phyloP scores from a whole-genome alignment of 2,113 vertebrate species.

The Tympanuchus pallidicinctus region DNA sequence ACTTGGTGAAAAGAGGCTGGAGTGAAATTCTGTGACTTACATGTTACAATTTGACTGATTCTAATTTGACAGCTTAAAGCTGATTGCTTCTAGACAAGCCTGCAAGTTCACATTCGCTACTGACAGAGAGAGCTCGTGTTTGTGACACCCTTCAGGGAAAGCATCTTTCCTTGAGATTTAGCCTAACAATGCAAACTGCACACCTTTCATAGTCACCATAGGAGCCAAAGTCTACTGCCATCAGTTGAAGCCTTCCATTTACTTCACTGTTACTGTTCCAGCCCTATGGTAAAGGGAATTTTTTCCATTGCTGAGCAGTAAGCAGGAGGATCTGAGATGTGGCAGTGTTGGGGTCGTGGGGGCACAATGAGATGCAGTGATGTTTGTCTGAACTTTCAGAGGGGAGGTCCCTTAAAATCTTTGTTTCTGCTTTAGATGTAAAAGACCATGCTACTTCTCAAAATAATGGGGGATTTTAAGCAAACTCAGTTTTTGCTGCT shows the following conservation, averaged over 20 bases:
- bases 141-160: not conserved
- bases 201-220: not conserved
- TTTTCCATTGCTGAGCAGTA: not conserved
- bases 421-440: not conserved
- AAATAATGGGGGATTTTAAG: not conserved
- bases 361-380: not conserved
- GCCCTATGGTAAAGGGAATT: not conserved
- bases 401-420: not conserved
- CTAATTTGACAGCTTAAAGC: not conserved
- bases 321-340: not conserved
- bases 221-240: not conserved
- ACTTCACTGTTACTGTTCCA: not conserved
- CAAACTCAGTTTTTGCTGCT: not conserved
- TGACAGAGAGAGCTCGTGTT: not conserved
- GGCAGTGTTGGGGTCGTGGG: not conserved
- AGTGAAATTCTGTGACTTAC: not conserved
- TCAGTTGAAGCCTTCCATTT: conserved; percentile 5
- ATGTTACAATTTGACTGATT: not conserved
- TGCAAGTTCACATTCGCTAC: not conserved
- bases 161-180: not conserved
- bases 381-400: not conserved
- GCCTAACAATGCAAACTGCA: not conserved
- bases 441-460: not conserved
- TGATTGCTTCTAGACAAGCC: not conserved
- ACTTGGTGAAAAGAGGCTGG: not conserved